Percentiles rank a stretch among this genome's conserved stretches.
Evolutionary conservation across 1,140 invertebrate genomes (phyloP).

Genomic region (Antheraea pernyi): DNA sequence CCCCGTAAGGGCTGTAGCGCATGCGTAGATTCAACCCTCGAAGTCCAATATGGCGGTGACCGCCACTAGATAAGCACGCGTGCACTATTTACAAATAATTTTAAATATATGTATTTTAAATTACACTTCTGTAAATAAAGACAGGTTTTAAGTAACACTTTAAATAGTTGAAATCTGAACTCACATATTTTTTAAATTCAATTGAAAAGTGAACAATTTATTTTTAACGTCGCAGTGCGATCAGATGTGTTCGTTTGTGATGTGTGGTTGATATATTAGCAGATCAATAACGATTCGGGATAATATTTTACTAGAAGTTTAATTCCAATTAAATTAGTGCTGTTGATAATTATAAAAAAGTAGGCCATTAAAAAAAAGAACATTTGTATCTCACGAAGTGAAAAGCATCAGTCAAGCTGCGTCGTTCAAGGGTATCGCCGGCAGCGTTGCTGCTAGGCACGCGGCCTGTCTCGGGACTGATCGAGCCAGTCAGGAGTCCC

Average conservation of each 20-base stretch:
- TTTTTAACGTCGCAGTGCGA: slow-evolving; percentile 53
- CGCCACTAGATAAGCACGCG: slow-evolving; percentile 69
- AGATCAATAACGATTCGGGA: neutral
- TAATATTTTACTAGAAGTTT: neutral
- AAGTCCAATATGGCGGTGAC: slow-evolving; percentile 66
- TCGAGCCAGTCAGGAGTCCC: slow-evolving; percentile 67
- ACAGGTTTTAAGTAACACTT: neutral
- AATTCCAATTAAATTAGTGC: neutral
- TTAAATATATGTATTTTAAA: neutral
- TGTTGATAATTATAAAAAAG: neutral
- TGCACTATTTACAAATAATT: slow-evolving; percentile 47
- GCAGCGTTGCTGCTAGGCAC: slow-evolving; percentile 71
- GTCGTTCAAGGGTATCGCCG: slow-evolving; percentile 65
- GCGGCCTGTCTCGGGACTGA: slow-evolving; percentile 67
- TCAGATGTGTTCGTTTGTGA: slow-evolving; percentile 49
- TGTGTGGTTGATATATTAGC: slow-evolving; percentile 12
- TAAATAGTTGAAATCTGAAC: neutral
- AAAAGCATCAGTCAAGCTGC: slow-evolving; percentile 52
- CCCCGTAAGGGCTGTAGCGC: slow-evolving; percentile 48
- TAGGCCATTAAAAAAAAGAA: neutral
- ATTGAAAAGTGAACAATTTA: neutral
- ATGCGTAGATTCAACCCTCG: slow-evolving; percentile 59
- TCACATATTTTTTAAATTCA: neutral
- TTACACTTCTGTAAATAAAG: neutral
- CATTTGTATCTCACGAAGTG: neutral